Percentiles rank a stretch among this genome's conserved stretches.
Conservation (phyloP, 2,888 invertebrate species). For the Scaptomyza parva region DNA sequence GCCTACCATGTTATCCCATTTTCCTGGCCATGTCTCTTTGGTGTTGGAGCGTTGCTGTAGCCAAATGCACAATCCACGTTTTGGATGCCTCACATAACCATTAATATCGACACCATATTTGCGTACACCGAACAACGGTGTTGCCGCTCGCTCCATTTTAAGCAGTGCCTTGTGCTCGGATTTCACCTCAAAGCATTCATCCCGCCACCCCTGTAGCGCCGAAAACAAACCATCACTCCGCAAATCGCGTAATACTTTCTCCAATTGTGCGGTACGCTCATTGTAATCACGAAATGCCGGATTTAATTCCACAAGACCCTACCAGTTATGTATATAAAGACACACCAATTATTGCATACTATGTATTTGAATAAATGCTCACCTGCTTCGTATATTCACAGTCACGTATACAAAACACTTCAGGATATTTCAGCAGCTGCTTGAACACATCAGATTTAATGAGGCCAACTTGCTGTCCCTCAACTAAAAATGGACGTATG, state of each 20-base stretch:
- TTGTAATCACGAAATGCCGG: constrained; percentile 94
- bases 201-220: constrained; percentile 95
- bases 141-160: constrained; percentile 96
- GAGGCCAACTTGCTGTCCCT: constrained; percentile 95
- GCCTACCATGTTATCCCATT: constrained; percentile 98
- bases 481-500: constrained; percentile 94
- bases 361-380: constrained; percentile 24
- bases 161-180: constrained; percentile 87
- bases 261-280: constrained; percentile 91
- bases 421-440: constrained; percentile 92
- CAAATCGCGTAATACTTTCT: constrained; percentile 91
- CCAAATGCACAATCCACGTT: constrained; percentile 94
- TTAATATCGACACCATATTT: constrained; percentile 98
- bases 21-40: constrained; percentile 97
- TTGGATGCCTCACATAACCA: constrained; percentile 94
- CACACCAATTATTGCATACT: background rate
- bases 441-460: constrained; percentile 93
- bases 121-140: constrained; percentile 96
- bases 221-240: constrained; percentile 91
- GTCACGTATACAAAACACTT: constrained; percentile 87
- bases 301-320: constrained; percentile 92
- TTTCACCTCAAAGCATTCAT: constrained; percentile 97
- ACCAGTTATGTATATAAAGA: constrained; percentile 78
- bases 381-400: constrained; percentile 84
- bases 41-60: constrained; percentile 95